Evolutionary conservation across 2,888 invertebrate species (phyloP).

Genomic region (Cantharis flavilabris): DNA sequence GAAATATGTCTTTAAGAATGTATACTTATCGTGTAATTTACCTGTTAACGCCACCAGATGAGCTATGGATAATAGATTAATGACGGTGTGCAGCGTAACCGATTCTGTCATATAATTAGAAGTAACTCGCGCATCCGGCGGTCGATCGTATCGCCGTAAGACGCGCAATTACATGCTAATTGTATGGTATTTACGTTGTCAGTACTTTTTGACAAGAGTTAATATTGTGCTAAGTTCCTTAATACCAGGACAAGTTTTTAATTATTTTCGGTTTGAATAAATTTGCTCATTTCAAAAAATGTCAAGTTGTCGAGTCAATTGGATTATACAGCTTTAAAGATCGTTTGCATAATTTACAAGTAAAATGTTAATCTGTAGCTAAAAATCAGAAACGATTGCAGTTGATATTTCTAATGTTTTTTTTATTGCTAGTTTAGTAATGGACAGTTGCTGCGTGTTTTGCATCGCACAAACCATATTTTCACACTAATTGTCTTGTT

Average conservation of each 20-base stretch:
- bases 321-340: background rate
- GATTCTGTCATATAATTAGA: constrained; percentile 37
- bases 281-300: background rate
- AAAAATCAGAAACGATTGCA: background rate
- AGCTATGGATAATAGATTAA: constrained; percentile 32
- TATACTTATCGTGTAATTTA: constrained; percentile 22
- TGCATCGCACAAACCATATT: background rate
- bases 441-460: background rate
- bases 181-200: constrained; percentile 7
- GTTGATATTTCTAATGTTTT: background rate
- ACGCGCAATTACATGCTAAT: constrained; percentile 31
- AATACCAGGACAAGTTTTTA: background rate
- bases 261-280: background rate
- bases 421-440: background rate
- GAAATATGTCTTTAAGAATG: background rate
- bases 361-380: background rate
- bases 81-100: constrained; percentile 30
- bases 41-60: constrained; percentile 30
- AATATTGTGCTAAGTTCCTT: background rate
- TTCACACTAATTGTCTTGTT: constrained; percentile 15
- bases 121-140: constrained; percentile 35
- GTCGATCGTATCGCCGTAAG: constrained; percentile 31
- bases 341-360: background rate
- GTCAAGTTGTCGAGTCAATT: background rate
- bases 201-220: background rate